Base-by-base conservation (phyloP, 2,113 vertebrate genomes). In the Rhodinocichla rosea region DNA sequence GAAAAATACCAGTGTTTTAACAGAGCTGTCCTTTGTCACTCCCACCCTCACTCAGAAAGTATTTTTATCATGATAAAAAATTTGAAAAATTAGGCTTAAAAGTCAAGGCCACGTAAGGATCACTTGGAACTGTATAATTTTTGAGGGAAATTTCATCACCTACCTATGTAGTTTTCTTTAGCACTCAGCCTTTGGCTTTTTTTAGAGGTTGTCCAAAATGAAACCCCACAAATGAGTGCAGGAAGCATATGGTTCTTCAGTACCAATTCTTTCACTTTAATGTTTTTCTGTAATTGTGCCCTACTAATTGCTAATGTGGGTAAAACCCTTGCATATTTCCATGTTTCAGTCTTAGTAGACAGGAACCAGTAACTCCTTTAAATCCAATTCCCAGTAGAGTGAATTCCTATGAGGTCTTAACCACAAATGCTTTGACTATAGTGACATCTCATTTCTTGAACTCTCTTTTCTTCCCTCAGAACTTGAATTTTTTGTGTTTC, bases 11-110 rank as follows among this genome's bases (percentile, higher is more conserved):
- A 16, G 1, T 73, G 15, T 42, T 78, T 67, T 79, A 30, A 45
- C 18, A 75, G 32, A 90, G 39, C 4, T 10, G 3, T 53, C 57
- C 52, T 78, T 70, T 9, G 6, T 22, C 1, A 0, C 9, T 45
- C n/a, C 6, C 14, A 6, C 1, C 3, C 2, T 2, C 8, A 10
- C 11, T 5, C 2, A 9, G 7, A 14, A 74, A 59, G 2, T 21
- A 45, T 59, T 70, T 74, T 15, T 81, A 32, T 47, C 27, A 73
- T 65, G 13, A 20, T 32, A 49, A 35, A 75, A 74, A 63, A 49
- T 28, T 11, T 32, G 49, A 33, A 78, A 74, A 63, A 49, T 40
- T 10, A 60, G 59, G 26, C 16, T 47, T 60, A 56, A 47, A 71
- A 40, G 4, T 79, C 5, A 33, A 47, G 14, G 3, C 13, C 23